Percentiles rank a stretch among this genome's conserved stretches.
These are phyloP conservation scores for Cremastinae sp. DNA, from an alignment of 2,888 invertebrate species.

Conservation along the genomic window DNA sequence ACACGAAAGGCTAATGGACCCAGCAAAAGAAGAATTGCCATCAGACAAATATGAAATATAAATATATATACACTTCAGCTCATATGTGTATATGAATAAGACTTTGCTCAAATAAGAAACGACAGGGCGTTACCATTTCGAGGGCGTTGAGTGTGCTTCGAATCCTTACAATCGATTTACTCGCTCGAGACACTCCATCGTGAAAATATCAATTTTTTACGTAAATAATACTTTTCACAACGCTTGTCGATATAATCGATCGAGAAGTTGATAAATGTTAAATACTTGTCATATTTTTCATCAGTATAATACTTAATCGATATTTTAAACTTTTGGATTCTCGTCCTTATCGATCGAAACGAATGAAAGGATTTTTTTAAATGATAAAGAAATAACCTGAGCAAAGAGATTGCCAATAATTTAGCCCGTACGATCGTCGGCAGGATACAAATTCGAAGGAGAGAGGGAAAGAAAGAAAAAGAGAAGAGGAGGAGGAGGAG, in stretches of 20 bases:
- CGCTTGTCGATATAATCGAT: too few relatives aligned
- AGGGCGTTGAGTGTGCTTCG: slow-evolving; percentile 47
- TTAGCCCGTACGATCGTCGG: too few relatives aligned
- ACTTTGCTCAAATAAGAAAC: slow-evolving; percentile 53
- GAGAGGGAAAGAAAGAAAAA: not conserved
- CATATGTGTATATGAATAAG: not conserved
- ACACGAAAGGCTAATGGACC: slow-evolving; percentile 75
- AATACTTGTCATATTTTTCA: too few relatives aligned
- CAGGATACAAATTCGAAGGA: not conserved
- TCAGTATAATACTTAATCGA: too few relatives aligned
- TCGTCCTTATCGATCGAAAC: not conserved
- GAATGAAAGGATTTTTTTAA: not conserved
- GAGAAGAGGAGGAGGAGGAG: not conserved
- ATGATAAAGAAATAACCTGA: too few relatives aligned
- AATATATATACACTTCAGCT: not conserved
- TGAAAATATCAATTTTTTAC: too few relatives aligned
- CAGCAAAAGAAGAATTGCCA: slow-evolving; percentile 64
- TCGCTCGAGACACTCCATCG: too few relatives aligned
- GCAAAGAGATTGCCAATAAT: slow-evolving; percentile 1
- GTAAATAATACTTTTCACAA: too few relatives aligned
- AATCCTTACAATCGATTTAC: slow-evolving; percentile 17
- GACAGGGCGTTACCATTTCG: slow-evolving; percentile 69
- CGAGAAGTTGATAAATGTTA: too few relatives aligned
- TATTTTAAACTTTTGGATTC: too few relatives aligned
- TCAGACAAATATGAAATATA: not conserved